Evolutionary conservation across 2,888 invertebrate genomes (phyloP).

Genomic region (Sepiola atlantica): DNA sequence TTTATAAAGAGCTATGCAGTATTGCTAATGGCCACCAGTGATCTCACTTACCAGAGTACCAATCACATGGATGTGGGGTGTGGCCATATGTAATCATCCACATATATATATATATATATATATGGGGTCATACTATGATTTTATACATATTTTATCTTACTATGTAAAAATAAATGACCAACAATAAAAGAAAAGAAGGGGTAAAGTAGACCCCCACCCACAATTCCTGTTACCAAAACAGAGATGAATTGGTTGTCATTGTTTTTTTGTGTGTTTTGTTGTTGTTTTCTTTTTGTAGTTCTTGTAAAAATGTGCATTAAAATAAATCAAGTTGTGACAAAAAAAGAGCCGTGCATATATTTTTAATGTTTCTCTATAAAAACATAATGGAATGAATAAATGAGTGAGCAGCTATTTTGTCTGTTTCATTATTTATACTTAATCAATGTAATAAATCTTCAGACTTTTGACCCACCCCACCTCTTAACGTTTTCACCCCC

Average conservation of each 20-base stretch:
- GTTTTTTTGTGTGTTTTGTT: not conserved
- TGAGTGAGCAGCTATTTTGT: conserved; percentile 4
- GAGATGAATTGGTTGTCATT: not conserved
- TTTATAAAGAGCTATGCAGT: too few species aligned
- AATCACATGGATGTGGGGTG: too few species aligned
- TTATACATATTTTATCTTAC: too few species aligned
- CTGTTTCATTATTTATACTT: not conserved
- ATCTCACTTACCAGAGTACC: too few species aligned
- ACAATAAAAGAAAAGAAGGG: too few species aligned
- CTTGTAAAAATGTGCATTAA: conserved; percentile 18
- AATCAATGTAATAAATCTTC: conserved; percentile 32
- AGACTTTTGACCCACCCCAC: not conserved
- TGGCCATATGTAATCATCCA: too few species aligned
- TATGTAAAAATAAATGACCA: too few species aligned
- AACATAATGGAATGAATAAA: conserved; percentile 11
- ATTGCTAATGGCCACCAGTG: too few species aligned
- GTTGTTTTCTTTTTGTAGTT: not conserved
- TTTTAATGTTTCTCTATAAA: conserved; percentile 32
- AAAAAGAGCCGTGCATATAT: not conserved
- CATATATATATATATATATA: too few species aligned
- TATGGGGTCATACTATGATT: too few species aligned
- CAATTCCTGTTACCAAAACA: not conserved
- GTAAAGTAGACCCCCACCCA: too few species aligned
- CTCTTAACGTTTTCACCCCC: too few species aligned
- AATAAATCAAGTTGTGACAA: not conserved